Conservation (phyloP, 2,797 vertebrate species). For the Catharus ustulatus region DNA sequence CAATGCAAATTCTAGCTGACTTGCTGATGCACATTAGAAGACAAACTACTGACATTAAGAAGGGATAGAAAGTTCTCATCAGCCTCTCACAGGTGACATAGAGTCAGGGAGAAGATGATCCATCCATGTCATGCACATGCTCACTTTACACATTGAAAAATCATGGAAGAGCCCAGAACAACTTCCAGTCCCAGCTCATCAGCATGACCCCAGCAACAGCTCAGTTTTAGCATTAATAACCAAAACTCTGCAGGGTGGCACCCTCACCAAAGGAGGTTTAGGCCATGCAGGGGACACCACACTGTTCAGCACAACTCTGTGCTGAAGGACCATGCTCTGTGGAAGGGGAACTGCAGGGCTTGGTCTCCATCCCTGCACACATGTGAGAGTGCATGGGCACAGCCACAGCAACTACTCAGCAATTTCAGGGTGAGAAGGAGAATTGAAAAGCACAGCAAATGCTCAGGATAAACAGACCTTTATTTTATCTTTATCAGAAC, state of each 20-base stretch:
- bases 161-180: not conserved
- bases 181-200: not conserved
- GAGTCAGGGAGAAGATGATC: not conserved
- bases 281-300: too few relatives aligned
- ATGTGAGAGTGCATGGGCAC: rapidly evolving
- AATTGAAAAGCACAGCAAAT: not conserved
- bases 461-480: not conserved
- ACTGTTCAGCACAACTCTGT: not conserved
- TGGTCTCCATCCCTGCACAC: not conserved
- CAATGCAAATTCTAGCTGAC: not conserved
- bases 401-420: not conserved
- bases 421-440: not conserved
- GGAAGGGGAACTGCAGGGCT: not conserved
- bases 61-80: not conserved
- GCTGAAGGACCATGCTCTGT: not conserved
- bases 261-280: not conserved
- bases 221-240: not conserved
- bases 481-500: not conserved
- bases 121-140: rapidly evolving
- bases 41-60: not conserved
- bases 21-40: not conserved
- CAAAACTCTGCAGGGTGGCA: not conserved
- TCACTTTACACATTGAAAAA: not conserved
- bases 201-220: not conserved
- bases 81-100: not conserved